Conservation (phyloP, 2,797 vertebrate species). For the Heliangelus exortis region DNA sequence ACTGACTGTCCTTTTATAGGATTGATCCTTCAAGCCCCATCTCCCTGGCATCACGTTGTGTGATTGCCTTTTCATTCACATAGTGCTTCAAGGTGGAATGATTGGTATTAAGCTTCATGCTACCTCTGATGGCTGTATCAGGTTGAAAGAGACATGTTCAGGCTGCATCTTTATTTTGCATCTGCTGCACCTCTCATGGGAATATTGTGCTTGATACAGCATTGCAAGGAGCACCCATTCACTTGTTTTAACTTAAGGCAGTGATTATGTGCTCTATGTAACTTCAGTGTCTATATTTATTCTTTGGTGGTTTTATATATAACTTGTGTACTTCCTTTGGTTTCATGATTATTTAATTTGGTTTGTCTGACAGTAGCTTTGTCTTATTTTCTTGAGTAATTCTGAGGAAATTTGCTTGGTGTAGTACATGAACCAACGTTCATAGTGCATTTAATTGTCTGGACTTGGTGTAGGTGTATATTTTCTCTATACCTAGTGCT, state of each 20-base stretch:
- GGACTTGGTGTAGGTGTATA: accelerated
- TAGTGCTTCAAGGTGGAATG: slow-evolving; percentile 35
- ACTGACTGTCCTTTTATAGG: neutral
- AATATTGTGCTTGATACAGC: neutral
- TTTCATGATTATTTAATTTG: neutral
- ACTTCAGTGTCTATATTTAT: neutral
- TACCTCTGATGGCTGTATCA: slow-evolving; percentile 24
- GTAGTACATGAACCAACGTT: neutral
- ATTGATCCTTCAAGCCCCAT: slow-evolving; percentile 41
- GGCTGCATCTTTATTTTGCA: slow-evolving; percentile 7
- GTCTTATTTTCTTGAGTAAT: neutral
- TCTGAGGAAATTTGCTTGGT: neutral
- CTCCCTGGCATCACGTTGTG: neutral
- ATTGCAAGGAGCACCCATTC: neutral
- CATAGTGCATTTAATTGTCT: neutral
- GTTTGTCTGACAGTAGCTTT: neutral
- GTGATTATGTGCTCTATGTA: neutral
- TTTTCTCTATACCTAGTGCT: neutral
- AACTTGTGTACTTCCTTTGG: neutral
- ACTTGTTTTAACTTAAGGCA: neutral
- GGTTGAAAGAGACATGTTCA: neutral
- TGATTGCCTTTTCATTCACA: slow-evolving; percentile 30
- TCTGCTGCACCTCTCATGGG: neutral
- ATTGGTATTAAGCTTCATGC: slow-evolving; percentile 36
- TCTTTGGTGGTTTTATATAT: neutral